These are phyloP conservation scores for Ptychodera flava DNA, from an alignment of 35 echinoderm and acorn worm species.

Conservation along the genomic window DNA sequence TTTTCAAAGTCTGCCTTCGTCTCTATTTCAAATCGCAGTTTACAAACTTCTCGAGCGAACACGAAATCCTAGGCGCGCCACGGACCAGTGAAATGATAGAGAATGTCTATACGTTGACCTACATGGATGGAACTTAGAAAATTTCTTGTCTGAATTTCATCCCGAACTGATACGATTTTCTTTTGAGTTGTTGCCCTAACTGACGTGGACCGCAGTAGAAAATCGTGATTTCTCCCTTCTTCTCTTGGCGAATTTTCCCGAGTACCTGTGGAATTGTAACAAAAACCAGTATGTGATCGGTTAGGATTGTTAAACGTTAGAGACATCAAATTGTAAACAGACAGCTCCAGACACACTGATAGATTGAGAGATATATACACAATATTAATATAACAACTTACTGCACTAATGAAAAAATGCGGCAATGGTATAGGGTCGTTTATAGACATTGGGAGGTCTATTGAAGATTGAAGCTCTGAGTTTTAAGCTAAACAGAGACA, in stretches of 20 bases:
- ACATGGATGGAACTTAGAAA: no score
- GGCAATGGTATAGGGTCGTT: constrained; percentile 46
- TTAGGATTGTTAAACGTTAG: no score
- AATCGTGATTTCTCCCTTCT: constrained; percentile 66
- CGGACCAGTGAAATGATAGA: no score
- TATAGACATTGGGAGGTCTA: background rate
- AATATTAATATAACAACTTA: constrained; percentile 38
- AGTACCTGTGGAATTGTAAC: constrained; percentile 30
- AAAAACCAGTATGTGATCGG: no score
- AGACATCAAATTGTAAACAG: no score
- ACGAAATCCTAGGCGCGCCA: no score
- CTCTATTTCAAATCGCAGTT: no score
- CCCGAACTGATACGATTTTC: constrained; percentile 61
- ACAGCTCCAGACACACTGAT: no score
- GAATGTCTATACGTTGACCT: no score
- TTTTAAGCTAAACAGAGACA: constrained; percentile 31
- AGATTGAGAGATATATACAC: constrained; percentile 97
- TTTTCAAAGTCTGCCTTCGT: no score
- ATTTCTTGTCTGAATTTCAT: constrained; percentile 91
- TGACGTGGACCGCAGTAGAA: constrained; percentile 90
- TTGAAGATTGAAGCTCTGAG: background rate
- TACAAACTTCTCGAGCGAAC: no score
- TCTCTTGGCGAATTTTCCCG: constrained; percentile 30
- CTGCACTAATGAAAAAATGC: background rate
- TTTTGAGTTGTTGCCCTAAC: constrained; percentile 51